These are phyloP conservation scores for Dendrophyllia cribrosa DNA, from an alignment of 64 coral and sea anemone genomes.

Conservation along the genomic window DNA sequence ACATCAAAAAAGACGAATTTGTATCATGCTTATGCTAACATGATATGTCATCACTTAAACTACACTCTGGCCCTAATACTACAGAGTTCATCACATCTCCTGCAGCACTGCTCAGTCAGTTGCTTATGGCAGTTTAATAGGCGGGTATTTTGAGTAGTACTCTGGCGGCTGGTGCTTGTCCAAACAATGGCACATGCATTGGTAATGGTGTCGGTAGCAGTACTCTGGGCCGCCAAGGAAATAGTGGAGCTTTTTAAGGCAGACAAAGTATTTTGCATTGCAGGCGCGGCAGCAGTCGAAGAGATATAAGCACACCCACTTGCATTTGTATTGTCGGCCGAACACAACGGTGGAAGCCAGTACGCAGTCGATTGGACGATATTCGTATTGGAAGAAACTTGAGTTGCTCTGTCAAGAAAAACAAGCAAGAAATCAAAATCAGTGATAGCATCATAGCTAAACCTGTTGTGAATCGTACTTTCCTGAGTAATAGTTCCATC, in stretches of 20 bases:
- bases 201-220: not conserved
- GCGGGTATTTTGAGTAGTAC: not conserved
- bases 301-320: not conserved
- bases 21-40: no score
- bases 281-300: slow-evolving; percentile 11
- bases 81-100: no score
- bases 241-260: not conserved
- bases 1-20: no score
- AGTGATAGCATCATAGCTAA: not conserved
- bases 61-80: no score
- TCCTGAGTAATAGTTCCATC: no score
- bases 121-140: not conserved
- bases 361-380: not conserved
- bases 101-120: no score
- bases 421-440: not conserved
- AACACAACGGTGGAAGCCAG: slow-evolving; percentile 1
- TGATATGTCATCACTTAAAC: no score
- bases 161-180: not conserved
- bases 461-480: not conserved
- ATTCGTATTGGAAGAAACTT: not conserved
- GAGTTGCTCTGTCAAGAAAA: not conserved
- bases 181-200: not conserved
- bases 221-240: not conserved
- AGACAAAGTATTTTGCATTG: not conserved
- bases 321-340: not conserved